Conservation (phyloP, 2,113 vertebrate species). For the Pterocles orientalis region DNA sequence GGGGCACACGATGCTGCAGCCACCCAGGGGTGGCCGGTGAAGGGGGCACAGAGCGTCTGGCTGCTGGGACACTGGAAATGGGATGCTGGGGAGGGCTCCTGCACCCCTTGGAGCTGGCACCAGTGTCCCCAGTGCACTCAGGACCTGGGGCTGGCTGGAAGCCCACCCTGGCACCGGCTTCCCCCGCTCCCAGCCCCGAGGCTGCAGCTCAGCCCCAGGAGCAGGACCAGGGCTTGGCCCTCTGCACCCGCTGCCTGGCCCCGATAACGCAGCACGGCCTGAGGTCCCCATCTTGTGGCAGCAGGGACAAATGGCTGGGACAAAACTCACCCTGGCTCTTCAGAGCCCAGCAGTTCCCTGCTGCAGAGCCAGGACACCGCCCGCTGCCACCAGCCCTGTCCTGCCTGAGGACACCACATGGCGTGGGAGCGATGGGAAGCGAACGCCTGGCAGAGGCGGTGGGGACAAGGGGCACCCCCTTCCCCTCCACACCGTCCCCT, state of each 20-base stretch:
- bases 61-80: background rate
- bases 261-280: background rate
- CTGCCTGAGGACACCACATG: background rate
- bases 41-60: background rate
- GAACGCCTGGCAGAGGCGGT: background rate
- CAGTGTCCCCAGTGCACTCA: background rate
- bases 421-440: background rate
- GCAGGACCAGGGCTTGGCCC: background rate
- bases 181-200: background rate
- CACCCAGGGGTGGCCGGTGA: background rate
- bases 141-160: background rate
- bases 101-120: background rate
- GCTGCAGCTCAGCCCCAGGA: background rate
- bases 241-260: background rate
- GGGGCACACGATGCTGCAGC: accelerated
- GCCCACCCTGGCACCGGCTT: background rate
- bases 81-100: background rate
- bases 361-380: background rate
- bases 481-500: accelerated
- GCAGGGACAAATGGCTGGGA: background rate
- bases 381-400: accelerated
- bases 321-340: background rate
- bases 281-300: slow-evolving; percentile 59
- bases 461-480: background rate
- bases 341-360: accelerated